Conservation (phyloP, 2,797 vertebrate genomes). For the Poecilia velifera region DNA sequence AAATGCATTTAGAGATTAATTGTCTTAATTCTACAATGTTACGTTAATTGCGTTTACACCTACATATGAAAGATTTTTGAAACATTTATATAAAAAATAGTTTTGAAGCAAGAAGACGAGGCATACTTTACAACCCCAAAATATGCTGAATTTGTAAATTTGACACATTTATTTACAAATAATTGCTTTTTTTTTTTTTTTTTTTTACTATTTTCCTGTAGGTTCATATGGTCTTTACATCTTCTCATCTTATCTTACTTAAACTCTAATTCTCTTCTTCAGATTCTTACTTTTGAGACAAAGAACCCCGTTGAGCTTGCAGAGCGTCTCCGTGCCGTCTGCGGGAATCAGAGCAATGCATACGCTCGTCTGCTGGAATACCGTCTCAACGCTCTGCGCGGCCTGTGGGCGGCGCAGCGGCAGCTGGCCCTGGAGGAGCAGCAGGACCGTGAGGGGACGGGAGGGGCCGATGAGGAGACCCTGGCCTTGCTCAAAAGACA, state of each 20-base stretch:
- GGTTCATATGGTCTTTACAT: neutral
- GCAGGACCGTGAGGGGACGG: constrained; percentile 83
- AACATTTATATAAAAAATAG: neutral
- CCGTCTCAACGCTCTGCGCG: constrained; percentile 94
- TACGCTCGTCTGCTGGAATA: constrained; percentile 97
- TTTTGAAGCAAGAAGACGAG: neutral
- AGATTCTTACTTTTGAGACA: constrained; percentile 99
- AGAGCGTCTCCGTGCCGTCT: constrained; percentile 93
- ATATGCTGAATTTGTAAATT: neutral
- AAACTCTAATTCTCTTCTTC: constrained; percentile 11
- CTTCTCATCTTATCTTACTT: neutral
- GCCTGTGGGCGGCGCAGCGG: constrained; percentile 97
- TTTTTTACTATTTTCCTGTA: constrained; percentile 5
- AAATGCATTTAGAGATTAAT: constrained; percentile 1
- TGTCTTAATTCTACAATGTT: neutral
- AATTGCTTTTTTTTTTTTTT: neutral
- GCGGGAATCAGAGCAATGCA: constrained; percentile 99
- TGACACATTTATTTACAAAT: constrained; percentile 2
- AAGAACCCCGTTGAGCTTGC: constrained; percentile 94
- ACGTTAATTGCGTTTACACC: neutral
- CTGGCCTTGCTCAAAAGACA: constrained; percentile 95
- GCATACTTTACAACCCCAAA: neutral
- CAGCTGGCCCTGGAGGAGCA: constrained; percentile 86
- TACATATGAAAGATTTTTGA: neutral
- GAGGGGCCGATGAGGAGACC: constrained; percentile 92